Percentiles rank a stretch among this genome's conserved stretches.
Conservation (phyloP, 2,888 invertebrate genomes). For the Diaperis boleti region DNA sequence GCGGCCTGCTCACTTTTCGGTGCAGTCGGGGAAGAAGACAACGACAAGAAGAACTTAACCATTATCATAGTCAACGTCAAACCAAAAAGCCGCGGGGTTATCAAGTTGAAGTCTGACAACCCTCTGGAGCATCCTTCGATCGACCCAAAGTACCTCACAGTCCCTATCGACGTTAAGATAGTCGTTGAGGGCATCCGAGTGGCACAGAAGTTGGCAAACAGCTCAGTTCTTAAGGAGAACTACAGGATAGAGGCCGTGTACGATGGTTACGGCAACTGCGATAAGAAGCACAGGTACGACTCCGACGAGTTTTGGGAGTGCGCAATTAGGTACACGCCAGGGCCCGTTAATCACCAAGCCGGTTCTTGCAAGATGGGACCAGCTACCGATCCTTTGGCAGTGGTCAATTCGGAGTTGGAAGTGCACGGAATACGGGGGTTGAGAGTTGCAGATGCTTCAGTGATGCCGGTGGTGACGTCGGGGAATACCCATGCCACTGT, state of each 20-base stretch:
- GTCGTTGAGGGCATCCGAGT: slow-evolving; percentile 72
- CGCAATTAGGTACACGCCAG: slow-evolving; percentile 76
- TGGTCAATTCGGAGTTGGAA: slow-evolving; percentile 77
- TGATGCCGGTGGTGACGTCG: slow-evolving; percentile 63
- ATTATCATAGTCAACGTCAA: slow-evolving; percentile 63
- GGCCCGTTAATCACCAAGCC: slow-evolving; percentile 86
- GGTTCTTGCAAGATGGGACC: slow-evolving; percentile 89
- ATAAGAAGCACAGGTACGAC: neutral
- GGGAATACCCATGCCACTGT: slow-evolving; percentile 64
- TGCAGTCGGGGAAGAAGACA: slow-evolving; percentile 61
- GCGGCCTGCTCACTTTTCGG: slow-evolving; percentile 70
- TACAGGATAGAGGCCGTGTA: slow-evolving; percentile 64
- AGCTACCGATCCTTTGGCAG: slow-evolving; percentile 75
- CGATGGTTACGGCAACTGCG: slow-evolving; percentile 68
- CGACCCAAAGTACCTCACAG: slow-evolving; percentile 79
- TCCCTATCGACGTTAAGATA: slow-evolving; percentile 73
- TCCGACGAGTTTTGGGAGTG: slow-evolving; percentile 79
- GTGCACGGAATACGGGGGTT: slow-evolving; percentile 74
- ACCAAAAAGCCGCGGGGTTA: slow-evolving; percentile 74
- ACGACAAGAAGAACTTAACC: slow-evolving; percentile 20
- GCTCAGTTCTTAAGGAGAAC: slow-evolving; percentile 47
- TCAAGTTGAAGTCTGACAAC: slow-evolving; percentile 74
- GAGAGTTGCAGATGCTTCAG: slow-evolving; percentile 67
- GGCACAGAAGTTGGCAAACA: slow-evolving; percentile 70
- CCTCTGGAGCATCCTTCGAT: slow-evolving; percentile 77